Conservation (phyloP, 2,888 invertebrate genomes). For the Hermodice carunculata region DNA sequence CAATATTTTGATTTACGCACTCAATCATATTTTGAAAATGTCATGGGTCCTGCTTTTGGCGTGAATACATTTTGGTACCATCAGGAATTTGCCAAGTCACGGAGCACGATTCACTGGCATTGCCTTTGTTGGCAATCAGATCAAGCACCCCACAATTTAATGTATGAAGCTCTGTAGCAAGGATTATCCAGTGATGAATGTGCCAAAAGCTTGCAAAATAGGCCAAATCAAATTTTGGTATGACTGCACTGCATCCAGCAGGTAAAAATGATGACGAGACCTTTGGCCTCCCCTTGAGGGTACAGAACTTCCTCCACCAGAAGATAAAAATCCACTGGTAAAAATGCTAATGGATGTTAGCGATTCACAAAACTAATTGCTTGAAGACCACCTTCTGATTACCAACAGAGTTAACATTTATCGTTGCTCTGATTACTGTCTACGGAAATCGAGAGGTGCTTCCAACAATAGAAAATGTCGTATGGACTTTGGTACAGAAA, state of each 20-base stretch:
- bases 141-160: constrained; percentile 36
- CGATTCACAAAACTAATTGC: constrained; percentile 30
- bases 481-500: no score
- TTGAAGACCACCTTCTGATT: constrained; percentile 39
- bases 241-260: constrained; percentile 43
- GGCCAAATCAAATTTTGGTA: constrained; percentile 32
- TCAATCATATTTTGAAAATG: constrained; percentile 36
- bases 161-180: constrained; percentile 28
- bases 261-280: constrained; percentile 35
- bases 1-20: constrained; percentile 39
- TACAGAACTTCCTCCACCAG: constrained; percentile 37
- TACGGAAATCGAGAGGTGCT: background rate
- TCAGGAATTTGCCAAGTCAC: no score
- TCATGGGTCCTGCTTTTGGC: constrained; percentile 43
- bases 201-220: constrained; percentile 31
- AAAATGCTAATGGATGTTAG: constrained; percentile 43
- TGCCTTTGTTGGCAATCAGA: constrained; percentile 45
- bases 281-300: constrained; percentile 47
- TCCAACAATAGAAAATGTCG: background rate
- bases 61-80: constrained; percentile 16
- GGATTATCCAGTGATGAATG: constrained; percentile 29
- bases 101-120: constrained; percentile 43
- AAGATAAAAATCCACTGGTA: constrained; percentile 40
- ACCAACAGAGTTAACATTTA: constrained; percentile 39
- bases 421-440: constrained; percentile 40